Percentiles rank a stretch among this genome's conserved stretches.
Evolutionary conservation across 2,888 invertebrate species (phyloP).

Genomic region (Aricia artaxerxes): DNA sequence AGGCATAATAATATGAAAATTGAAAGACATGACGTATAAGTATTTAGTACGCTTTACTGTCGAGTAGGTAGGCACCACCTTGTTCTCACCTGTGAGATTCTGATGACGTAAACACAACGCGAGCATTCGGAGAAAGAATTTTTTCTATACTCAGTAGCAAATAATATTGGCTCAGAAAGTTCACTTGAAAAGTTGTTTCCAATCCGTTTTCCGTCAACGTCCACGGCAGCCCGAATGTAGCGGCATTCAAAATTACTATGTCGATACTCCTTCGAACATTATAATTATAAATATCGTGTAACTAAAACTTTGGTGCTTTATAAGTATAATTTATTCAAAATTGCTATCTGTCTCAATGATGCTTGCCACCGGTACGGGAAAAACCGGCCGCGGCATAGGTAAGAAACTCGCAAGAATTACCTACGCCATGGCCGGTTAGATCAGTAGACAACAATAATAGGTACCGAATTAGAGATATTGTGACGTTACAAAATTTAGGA

Average conservation of each 20-base stretch:
- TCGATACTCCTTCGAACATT: slow-evolving; percentile 79
- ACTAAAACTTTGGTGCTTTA: too few relatives aligned
- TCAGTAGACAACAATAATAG: too few relatives aligned
- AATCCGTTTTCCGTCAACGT: slow-evolving; percentile 86
- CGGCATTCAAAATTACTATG: slow-evolving; percentile 90
- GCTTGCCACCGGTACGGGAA: too few relatives aligned
- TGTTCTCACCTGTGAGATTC: slow-evolving; percentile 89
- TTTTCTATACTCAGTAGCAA: slow-evolving; percentile 87
- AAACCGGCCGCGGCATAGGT: too few relatives aligned
- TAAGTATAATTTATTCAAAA: too few relatives aligned
- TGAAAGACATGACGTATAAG: too few relatives aligned
- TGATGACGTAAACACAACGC: slow-evolving; percentile 92
- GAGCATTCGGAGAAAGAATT: slow-evolving; percentile 83
- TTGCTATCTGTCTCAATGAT: too few relatives aligned
- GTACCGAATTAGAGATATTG: too few relatives aligned
- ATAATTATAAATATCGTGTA: not conserved
- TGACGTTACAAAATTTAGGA: too few relatives aligned
- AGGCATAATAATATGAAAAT: not conserved
- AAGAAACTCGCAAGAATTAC: too few relatives aligned
- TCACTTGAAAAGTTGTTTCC: slow-evolving; percentile 92
- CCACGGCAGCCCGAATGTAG: slow-evolving; percentile 88
- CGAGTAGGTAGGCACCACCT: not conserved
- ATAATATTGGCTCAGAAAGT: slow-evolving; percentile 90
- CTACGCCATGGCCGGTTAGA: too few relatives aligned
- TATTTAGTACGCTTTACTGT: too few relatives aligned